Base-by-base conservation (phyloP, 2,888 invertebrate genomes). In the Theretra japonica region DNA sequence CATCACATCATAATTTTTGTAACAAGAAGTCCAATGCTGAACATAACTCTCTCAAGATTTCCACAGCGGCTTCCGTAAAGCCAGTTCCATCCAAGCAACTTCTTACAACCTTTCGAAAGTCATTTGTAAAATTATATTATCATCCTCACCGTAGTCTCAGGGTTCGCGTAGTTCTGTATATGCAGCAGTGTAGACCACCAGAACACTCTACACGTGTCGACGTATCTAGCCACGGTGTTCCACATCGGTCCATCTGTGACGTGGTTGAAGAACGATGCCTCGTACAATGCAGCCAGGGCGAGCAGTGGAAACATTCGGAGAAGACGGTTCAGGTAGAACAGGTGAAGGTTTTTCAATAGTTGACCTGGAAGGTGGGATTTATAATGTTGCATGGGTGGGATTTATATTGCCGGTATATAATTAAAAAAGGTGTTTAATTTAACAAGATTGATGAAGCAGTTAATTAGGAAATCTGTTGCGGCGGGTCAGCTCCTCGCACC, bases 161-260 rank as follows among this genome's bases (percentile, higher is more conserved):
- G 79, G 33, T 81, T 87, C 28, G 88, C 79, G 65, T 82, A 88
- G 72, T 91, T 91, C 73, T 91, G 90, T 2, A 90, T 76, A 72
- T 90, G 83, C 19, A 91, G 74, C 53, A 90, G 73, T 0, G 89
- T 85, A 2, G 84, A 75, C 90, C 90, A 90, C 90, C 90, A 91
- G 33, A 80, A 80, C 0, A 77, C 71, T 41, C 90, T 80, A 53
- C 90, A 91, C 0, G 70, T 73, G 11, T 84, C 79, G 2, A 82
- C 81, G 15, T 78, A 74, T 0, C 41, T 8, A 0, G 75, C 82
- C 1, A 83, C 74, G 0, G 15, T 15, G 4, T 23, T 58, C 83
- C 90, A 90, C 69, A 72, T 21, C 0, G 89, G 88, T 0, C 90
- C 90, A 75, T 90, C 90, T 0, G 83, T 75, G 23, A 81, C 72